phyloP scores from a whole-genome alignment of 2,113 vertebrate species.

The Notarius quadriscutis region DNA sequence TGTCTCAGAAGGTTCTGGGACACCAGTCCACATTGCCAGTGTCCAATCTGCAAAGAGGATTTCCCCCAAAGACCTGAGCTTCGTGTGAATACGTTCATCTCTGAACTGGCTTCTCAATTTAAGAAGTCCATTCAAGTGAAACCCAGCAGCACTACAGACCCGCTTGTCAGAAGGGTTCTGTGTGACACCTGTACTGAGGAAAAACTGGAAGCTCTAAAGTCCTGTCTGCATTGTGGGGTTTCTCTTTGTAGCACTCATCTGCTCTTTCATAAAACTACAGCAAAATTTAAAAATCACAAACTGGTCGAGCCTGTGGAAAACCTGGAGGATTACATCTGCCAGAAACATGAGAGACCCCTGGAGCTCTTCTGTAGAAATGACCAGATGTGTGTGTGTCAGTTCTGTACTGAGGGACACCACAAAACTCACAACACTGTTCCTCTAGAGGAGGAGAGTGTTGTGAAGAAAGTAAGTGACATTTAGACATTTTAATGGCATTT shows the following conservation, averaged over 20 bases:
- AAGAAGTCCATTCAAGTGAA: neutral
- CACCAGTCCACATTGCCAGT: neutral
- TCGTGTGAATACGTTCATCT: neutral
- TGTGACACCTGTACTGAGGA: constrained; percentile 3
- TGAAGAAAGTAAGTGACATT: neutral
- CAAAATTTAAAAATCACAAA: neutral
- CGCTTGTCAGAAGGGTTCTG: neutral
- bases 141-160: neutral
- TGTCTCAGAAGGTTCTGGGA: neutral
- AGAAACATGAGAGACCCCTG: neutral
- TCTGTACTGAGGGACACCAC: neutral
- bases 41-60: neutral
- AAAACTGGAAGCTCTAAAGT: neutral
- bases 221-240: neutral
- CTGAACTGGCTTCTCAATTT: neutral
- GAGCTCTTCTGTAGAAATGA: neutral
- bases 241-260: neutral
- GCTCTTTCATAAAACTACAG: neutral
- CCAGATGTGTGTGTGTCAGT: neutral
- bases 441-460: neutral
- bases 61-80: neutral
- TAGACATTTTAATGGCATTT: neutral
- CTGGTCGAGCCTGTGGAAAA: neutral
- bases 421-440: neutral
- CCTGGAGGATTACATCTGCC: neutral